Percentiles rank a stretch among this genome's conserved stretches.
Evolutionary conservation across 2,797 vertebrate species (phyloP).

Genomic region (Phataginus tetradactyla): DNA sequence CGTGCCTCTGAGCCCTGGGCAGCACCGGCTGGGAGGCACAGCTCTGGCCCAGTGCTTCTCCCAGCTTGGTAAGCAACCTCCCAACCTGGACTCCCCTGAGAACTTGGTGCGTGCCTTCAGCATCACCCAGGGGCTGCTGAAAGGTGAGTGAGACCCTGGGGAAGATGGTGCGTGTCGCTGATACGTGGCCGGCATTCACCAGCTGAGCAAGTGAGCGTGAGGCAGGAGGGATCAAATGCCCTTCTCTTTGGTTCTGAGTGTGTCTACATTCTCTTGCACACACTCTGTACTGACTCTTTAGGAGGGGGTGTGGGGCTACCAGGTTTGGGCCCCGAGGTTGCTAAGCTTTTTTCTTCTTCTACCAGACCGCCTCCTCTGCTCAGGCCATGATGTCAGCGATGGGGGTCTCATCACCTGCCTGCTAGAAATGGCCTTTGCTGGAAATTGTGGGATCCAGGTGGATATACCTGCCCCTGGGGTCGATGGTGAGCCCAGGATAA

Average conservation of each 20-base stretch:
- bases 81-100: conserved; percentile 91
- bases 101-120: conserved; percentile 89
- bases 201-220: neutral
- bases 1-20: conserved; percentile 90
- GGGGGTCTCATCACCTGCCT: conserved; percentile 93
- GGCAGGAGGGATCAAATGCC: neutral
- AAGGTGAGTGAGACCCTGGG: conserved; percentile 83
- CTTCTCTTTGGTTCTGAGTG: neutral
- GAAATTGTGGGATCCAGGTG: conserved; percentile 92
- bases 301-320: accelerated
- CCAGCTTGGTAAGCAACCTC: conserved; percentile 92
- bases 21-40: conserved; percentile 92
- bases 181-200: accelerated
- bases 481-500: conserved; percentile 62
- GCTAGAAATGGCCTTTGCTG: conserved; percentile 96
- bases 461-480: conserved; percentile 80
- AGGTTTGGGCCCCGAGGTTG: neutral
- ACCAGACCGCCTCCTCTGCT: conserved; percentile 89
- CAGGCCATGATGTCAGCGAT: conserved; percentile 96
- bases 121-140: conserved; percentile 91
- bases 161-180: accelerated
- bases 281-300: neutral
- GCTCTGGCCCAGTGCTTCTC: conserved; percentile 94
- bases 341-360: neutral
- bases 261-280: neutral